Conservation (phyloP, 2,797 vertebrate genomes). For the Parauchenoglanis punctatus region DNA sequence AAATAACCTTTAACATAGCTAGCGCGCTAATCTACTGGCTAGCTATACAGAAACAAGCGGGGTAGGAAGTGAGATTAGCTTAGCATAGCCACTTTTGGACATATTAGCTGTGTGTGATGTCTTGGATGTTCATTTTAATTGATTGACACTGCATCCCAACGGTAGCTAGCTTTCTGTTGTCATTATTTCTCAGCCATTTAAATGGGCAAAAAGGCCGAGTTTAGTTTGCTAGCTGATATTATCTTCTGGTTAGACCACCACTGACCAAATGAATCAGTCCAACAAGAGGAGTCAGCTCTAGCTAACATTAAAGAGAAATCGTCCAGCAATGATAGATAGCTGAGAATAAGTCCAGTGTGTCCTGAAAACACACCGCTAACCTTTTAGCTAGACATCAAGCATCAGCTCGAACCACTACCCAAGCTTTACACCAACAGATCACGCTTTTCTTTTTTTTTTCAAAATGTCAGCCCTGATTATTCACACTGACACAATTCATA, state of each 20-base stretch:
- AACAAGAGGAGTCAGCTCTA: background rate
- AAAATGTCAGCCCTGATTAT: background rate
- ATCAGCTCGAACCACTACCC: background rate
- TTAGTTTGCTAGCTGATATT: background rate
- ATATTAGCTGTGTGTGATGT: background rate
- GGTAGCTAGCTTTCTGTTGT: background rate
- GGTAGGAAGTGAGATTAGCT: slow-evolving; percentile 14
- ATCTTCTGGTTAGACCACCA: background rate
- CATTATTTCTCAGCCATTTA: background rate
- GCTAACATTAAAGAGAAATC: background rate
- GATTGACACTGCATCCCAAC: background rate
- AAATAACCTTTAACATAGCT: background rate
- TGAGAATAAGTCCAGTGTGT: background rate
- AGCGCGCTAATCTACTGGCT: background rate
- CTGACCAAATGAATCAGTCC: background rate
- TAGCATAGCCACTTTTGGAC: background rate
- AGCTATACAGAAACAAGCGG: background rate
- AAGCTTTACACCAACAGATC: background rate
- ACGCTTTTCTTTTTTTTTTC: background rate
- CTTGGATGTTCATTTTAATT: background rate
- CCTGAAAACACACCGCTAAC: background rate
- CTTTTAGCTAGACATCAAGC: background rate
- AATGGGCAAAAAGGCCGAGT: background rate
- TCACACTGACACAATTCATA: background rate
- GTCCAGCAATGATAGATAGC: background rate